Conservation (phyloP, 2,888 invertebrate genomes). For the Chrysolina americana region DNA sequence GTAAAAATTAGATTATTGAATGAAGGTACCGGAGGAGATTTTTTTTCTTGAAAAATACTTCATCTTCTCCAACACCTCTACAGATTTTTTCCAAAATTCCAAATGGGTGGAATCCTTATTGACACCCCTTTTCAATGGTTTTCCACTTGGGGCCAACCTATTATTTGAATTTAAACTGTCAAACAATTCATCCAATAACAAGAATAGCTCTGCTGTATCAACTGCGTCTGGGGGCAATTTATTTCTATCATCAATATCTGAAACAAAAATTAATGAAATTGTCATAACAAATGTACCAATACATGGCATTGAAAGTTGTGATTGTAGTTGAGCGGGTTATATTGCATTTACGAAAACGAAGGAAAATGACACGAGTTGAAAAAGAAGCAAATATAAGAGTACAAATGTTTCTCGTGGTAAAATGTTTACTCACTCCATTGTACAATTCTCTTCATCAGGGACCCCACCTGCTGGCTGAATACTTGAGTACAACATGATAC, state of each 20-base stretch:
- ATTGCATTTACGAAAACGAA: too few species aligned
- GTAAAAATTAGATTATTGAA: conserved; percentile 33
- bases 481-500: too few species aligned
- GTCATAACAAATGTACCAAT: too few species aligned
- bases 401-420: too few species aligned
- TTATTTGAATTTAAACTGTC: conserved; percentile 35
- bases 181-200: conserved; percentile 35
- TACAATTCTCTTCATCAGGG: background rate
- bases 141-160: background rate
- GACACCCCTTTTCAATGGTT: conserved; percentile 25
- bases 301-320: too few species aligned
- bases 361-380: too few species aligned
- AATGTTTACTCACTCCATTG: background rate
- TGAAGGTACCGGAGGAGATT: conserved; percentile 19
- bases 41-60: background rate
- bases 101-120: conserved; percentile 27
- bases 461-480: background rate
- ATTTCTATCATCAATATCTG: conserved; percentile 63
- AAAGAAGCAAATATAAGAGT: too few species aligned
- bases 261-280: too few species aligned
- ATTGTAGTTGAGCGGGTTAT: too few species aligned
- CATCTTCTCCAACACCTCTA: background rate
- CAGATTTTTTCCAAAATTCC: conserved; percentile 36
- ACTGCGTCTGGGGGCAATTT: conserved; percentile 51
- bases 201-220: conserved; percentile 32